Evolutionary conservation across 2,113 vertebrate species (phyloP).

Genomic region (Pseudopipra pipra): DNA sequence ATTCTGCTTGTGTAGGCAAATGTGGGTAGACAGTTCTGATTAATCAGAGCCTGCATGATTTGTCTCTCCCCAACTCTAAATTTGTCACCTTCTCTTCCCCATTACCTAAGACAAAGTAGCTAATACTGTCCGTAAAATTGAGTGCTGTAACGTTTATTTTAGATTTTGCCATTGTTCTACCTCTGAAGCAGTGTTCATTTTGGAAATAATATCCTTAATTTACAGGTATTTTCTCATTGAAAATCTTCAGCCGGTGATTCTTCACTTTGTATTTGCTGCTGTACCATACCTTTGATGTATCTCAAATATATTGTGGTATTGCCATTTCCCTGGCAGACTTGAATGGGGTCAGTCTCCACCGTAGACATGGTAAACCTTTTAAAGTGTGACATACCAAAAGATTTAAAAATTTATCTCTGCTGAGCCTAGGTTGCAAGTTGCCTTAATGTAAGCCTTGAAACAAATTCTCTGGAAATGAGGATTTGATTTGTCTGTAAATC

Average conservation of each 20-base stretch:
- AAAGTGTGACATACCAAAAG: background rate
- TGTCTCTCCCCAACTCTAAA: background rate
- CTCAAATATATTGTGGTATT: background rate
- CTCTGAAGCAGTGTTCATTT: background rate
- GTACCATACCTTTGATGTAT: background rate
- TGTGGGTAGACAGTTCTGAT: slow-evolving; percentile 13
- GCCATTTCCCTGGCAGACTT: background rate
- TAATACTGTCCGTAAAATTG: background rate
- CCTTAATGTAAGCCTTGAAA: slow-evolving; percentile 39
- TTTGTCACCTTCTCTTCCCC: slow-evolving; percentile 13
- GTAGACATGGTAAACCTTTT: background rate
- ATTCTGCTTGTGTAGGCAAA: slow-evolving; percentile 13
- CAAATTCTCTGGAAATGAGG: slow-evolving; percentile 5
- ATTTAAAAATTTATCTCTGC: background rate
- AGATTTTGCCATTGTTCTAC: background rate
- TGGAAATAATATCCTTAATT: background rate
- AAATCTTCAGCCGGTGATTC: slow-evolving; percentile 9
- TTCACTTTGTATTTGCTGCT: background rate
- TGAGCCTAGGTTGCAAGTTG: slow-evolving; percentile 17
- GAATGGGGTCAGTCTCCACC: background rate
- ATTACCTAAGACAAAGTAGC: background rate
- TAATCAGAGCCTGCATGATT: background rate
- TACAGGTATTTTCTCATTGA: background rate
- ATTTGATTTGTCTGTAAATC: slow-evolving; percentile 52
- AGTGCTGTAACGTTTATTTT: background rate